Base-by-base conservation (phyloP, 2,888 invertebrate species). In the Gastracanthus pulcherrimus region DNA sequence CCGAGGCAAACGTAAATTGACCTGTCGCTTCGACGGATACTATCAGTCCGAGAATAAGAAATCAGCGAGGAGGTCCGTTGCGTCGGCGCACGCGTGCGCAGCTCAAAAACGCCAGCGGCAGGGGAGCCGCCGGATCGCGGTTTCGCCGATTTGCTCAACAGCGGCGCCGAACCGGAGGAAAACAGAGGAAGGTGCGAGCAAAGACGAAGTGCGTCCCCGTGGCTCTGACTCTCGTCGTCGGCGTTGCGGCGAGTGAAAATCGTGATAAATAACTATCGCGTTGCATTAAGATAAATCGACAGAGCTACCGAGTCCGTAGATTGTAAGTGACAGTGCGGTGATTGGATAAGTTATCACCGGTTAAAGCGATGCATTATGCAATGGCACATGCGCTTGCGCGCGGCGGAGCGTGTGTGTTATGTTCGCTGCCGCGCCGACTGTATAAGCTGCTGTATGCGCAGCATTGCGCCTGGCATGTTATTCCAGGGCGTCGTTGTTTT, bases 281-380 rank as follows among this genome's bases (percentile, higher is more conserved):
- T 72, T 81, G 86, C 88, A 90, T 90, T 90, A 90, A 89, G 88
- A 90, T 89, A 88, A 90, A 90, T 90, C 88, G 89, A 87, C 86
- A 86, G n/a, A 5, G 34, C 88, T 87, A 89, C 88, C 87, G 87
- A 88, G 85, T 86, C 85, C 84, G 87, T 86, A 87, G 87, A 89
- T 88, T 89, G 89, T 87, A 88, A 88, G 87, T 89, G 90, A 88
- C 90, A 88, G 88, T 87, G 83, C 86, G 86, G 86, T 88, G 89
- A 90, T 89, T 90, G 89, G 89, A 88, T 90, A 89, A 90, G 88
- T 89, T 90, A 89, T 89, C 88, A 87, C 88, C 86, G 83, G 84
- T 81, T 84, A 85, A 85, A 85, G 84, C 85, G 83, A 84, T 87
- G 86, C 87, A 89, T 89, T 89, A 89, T 88, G 88, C 88, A 88